These are phyloP conservation scores for Eclectus roratus DNA, from an alignment of 2,113 vertebrate genomes.

Conservation along the genomic window DNA sequence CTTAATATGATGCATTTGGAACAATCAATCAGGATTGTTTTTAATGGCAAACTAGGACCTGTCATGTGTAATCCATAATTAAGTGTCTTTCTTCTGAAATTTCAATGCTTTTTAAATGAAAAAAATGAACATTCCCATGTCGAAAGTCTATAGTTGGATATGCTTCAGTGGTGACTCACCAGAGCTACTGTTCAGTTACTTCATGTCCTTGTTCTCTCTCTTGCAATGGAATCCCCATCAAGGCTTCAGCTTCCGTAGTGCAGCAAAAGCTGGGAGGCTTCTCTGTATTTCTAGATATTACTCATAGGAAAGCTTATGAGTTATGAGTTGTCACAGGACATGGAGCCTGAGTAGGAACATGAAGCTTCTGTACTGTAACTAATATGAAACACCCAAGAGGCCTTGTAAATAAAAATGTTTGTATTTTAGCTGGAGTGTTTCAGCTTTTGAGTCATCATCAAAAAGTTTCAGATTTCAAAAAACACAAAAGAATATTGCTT, in stretches of 20 bases:
- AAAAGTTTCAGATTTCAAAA: not conserved
- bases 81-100: not conserved
- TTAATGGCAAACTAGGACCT: not conserved
- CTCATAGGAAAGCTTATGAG: not conserved
- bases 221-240: not conserved
- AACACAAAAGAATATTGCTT: not conserved
- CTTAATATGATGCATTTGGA: not conserved
- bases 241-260: not conserved
- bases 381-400: not conserved
- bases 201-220: not conserved
- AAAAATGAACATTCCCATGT: not conserved
- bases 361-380: not conserved
- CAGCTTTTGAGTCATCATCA: not conserved
- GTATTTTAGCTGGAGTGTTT: not conserved
- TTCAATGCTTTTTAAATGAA: not conserved
- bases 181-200: not conserved
- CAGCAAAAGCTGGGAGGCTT: not conserved
- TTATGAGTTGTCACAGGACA: not conserved
- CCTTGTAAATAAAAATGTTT: not conserved
- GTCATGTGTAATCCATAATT: not conserved
- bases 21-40: not conserved
- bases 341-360: not conserved
- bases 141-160: not conserved
- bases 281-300: not conserved
- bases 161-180: not conserved